phyloP scores from a whole-genome alignment of 2,113 vertebrate species.

The Rhynchopsitta pachyrhyncha region DNA sequence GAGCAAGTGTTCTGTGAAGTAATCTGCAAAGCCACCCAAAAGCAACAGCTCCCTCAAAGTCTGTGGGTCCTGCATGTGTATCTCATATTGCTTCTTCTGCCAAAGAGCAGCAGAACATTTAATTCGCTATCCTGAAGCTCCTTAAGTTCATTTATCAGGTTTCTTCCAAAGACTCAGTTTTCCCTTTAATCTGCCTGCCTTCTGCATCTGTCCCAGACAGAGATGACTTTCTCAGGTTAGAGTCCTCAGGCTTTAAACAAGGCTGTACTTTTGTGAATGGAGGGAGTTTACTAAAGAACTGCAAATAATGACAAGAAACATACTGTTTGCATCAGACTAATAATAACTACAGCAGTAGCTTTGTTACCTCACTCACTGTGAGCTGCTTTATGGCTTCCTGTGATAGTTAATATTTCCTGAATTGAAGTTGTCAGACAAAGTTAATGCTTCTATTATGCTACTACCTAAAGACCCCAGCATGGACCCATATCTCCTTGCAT shows the following conservation, averaged over 20 bases:
- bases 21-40: background rate
- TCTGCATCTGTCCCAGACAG: background rate
- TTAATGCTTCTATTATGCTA: background rate
- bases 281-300: background rate
- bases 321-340: background rate
- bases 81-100: background rate
- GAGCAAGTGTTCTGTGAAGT: background rate
- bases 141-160: background rate
- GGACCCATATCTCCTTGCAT: background rate
- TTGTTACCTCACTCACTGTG: background rate
- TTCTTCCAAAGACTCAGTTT: background rate
- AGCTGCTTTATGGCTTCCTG: background rate
- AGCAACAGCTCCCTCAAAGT: background rate
- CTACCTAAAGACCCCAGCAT: background rate
- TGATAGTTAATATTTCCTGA: background rate
- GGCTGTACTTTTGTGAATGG: background rate
- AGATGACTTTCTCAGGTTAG: background rate
- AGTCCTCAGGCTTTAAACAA: background rate
- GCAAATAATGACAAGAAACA: background rate
- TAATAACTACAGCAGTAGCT: background rate
- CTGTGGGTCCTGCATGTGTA: rapidly evolving
- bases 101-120: background rate
- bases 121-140: background rate
- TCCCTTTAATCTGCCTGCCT: background rate
- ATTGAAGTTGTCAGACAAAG: background rate